Percentiles rank a stretch among this genome's conserved stretches.
phyloP scores from a whole-genome alignment of 2,888 invertebrate genomes.

The Siphlonurus alternatus region DNA sequence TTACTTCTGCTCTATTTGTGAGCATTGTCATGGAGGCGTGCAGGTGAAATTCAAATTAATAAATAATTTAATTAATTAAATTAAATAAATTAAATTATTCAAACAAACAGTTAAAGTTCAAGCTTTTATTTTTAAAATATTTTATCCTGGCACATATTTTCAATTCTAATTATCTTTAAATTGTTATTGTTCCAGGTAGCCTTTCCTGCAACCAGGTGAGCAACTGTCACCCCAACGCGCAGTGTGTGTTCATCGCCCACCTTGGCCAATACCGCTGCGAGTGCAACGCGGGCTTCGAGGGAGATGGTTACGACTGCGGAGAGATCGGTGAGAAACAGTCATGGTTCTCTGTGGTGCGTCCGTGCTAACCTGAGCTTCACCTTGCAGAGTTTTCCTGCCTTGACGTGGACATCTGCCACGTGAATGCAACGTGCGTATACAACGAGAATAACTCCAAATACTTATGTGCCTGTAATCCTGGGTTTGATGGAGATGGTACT shows the following conservation, averaged over 20 bases:
- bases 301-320: slow-evolving; percentile 62
- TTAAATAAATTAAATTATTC: too few relatives aligned
- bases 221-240: slow-evolving; percentile 61
- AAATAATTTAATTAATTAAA: too few relatives aligned
- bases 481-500: slow-evolving; percentile 69
- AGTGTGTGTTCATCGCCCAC: slow-evolving; percentile 45
- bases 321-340: slow-evolving; percentile 33
- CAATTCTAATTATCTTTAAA: too few relatives aligned
- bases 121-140: too few relatives aligned
- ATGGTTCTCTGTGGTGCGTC: too few relatives aligned
- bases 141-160: too few relatives aligned
- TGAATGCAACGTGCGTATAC: slow-evolving; percentile 55
- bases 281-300: slow-evolving; percentile 69
- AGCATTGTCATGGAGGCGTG: too few relatives aligned
- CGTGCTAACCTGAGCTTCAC: neutral
- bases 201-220: slow-evolving; percentile 52
- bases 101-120: too few relatives aligned
- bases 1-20: too few relatives aligned
- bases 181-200: neutral
- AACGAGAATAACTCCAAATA: slow-evolving; percentile 46
- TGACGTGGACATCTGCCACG: slow-evolving; percentile 44
- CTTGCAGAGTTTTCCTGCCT: slow-evolving; percentile 22
- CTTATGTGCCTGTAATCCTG: slow-evolving; percentile 59
- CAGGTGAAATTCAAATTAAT: too few relatives aligned
- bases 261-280: slow-evolving; percentile 45